A percentile compares a stretch with the other conserved stretches of the same genome.
phyloP scores from a whole-genome alignment of 2,888 invertebrate genomes.

The Amphipyra berbera region DNA sequence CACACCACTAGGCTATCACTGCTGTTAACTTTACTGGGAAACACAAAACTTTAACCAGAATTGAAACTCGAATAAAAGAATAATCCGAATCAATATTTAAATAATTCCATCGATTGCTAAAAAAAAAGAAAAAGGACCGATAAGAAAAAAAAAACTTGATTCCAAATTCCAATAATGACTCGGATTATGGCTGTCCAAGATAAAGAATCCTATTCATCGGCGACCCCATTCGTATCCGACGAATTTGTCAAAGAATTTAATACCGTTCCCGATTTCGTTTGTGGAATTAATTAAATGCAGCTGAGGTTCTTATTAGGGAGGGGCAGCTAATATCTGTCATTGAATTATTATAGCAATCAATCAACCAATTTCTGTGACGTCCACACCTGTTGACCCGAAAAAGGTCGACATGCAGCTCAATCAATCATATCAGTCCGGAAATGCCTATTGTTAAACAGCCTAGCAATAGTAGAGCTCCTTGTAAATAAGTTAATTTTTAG shows the following conservation, averaged over 20 bases:
- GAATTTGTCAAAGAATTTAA: constrained; percentile 60
- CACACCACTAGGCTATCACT: too few species aligned
- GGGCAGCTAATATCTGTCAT: constrained; percentile 31
- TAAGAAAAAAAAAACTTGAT: constrained; percentile 42
- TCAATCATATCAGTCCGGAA: too few species aligned
- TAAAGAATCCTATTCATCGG: constrained; percentile 52
- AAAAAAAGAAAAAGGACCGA: constrained; percentile 2
- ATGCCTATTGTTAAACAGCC: too few species aligned
- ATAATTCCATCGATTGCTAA: too few species aligned
- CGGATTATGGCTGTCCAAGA: constrained; percentile 44
- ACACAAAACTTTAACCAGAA: too few species aligned
- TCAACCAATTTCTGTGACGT: constrained; percentile 17
- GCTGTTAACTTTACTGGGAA: too few species aligned
- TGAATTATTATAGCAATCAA: constrained; percentile 37
- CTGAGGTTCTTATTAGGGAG: constrained; percentile 22
- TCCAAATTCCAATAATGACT: constrained; percentile 56
- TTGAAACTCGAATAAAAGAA: too few species aligned
- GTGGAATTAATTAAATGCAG: constrained; percentile 44
- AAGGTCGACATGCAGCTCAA: too few species aligned
- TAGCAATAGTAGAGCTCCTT: too few species aligned
- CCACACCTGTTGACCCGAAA: too few species aligned
- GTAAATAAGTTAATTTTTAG: too few species aligned
- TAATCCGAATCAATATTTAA: too few species aligned
- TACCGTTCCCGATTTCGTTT: constrained; percentile 39
- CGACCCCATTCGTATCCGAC: constrained; percentile 43